phyloP scores from a whole-genome alignment of 2,888 invertebrate species.

The Periphyllus acericola region DNA sequence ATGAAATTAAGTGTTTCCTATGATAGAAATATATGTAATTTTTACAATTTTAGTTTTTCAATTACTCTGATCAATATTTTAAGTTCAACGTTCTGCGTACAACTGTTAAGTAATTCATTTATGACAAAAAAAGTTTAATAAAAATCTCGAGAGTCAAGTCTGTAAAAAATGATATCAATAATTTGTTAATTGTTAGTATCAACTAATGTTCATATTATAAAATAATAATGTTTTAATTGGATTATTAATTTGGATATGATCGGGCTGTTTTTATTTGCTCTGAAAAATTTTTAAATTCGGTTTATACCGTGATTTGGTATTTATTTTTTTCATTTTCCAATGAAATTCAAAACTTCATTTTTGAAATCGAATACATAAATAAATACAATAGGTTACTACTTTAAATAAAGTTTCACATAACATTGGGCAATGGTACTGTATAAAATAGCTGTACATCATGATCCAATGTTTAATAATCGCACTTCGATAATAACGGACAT shows the following conservation, averaged over 20 bases:
- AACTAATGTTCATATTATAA: neutral
- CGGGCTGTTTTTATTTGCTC: neutral
- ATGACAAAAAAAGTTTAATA: neutral
- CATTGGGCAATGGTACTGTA: neutral
- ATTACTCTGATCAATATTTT: neutral
- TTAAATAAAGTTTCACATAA: neutral
- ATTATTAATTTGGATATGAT: neutral
- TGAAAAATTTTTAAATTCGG: neutral
- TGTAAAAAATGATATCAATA: neutral
- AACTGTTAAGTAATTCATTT: neutral
- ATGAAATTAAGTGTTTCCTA: neutral
- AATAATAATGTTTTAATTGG: neutral
- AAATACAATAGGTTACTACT: neutral
- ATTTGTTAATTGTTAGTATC: neutral
- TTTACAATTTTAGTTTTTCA: neutral
- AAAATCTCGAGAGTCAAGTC: neutral
- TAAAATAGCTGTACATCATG: neutral
- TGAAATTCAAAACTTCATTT: neutral
- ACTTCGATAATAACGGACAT: neutral
- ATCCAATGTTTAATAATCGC: conserved; percentile 12
- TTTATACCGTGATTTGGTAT: neutral
- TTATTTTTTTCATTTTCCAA: neutral
- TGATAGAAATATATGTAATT: neutral
- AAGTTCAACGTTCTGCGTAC: neutral
- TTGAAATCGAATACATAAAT: neutral